A percentile compares a stretch with the other conserved stretches of the same genome.
phyloP scores from a whole-genome alignment of 2,888 invertebrate species.

The Leucophenga maculata region DNA sequence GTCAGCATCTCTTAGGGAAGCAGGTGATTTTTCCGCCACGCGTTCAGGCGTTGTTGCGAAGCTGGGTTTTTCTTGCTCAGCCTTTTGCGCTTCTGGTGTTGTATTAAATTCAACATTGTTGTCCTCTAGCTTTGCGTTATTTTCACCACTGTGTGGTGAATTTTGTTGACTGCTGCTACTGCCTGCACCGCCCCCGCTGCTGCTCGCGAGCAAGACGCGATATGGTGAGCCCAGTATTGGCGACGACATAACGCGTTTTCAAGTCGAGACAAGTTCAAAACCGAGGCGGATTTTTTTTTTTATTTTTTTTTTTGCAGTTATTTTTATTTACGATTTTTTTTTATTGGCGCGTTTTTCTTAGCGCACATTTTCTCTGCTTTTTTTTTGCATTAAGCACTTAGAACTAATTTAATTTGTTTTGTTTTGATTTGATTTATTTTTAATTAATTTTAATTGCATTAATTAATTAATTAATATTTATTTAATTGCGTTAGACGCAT shows the following conservation, averaged over 20 bases:
- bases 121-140: background rate
- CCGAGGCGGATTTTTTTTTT: background rate
- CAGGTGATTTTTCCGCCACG: background rate
- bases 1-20: background rate
- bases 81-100: background rate
- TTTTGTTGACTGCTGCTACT: constrained; percentile 20
- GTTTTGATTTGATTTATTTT: background rate
- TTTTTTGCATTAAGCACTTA: background rate
- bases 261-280: background rate
- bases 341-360: background rate
- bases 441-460: no score
- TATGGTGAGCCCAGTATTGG: constrained; percentile 42
- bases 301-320: background rate
- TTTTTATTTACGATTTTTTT: background rate
- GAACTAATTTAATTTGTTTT: background rate
- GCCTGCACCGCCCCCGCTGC: constrained; percentile 34
- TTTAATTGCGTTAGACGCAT: no score
- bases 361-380: no score
- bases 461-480: no score
- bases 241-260: constrained; percentile 30
- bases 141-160: constrained; percentile 34
- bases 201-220: constrained; percentile 50
- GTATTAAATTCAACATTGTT: background rate
- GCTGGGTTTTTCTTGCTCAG: background rate
- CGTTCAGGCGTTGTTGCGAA: background rate